A percentile compares a stretch with the other conserved stretches of the same genome.
phyloP scores from a whole-genome alignment of 2,888 invertebrate species.

The Acleris laterana region DNA sequence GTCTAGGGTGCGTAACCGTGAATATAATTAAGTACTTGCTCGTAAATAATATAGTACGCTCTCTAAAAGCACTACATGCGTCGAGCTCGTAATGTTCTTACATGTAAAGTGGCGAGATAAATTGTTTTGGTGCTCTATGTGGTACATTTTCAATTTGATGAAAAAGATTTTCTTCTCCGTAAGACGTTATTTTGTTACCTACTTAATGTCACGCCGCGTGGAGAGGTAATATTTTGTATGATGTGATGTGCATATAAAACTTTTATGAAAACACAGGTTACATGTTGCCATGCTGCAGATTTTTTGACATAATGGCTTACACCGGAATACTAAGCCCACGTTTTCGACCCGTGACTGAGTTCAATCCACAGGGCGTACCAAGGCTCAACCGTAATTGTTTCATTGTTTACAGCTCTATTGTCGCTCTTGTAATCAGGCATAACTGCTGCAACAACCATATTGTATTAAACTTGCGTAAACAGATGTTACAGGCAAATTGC shows the following conservation, averaged over 20 bases:
- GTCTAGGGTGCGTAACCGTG: constrained; percentile 15
- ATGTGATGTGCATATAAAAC: not conserved
- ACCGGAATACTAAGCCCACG: constrained; percentile 2
- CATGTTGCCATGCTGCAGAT: not conserved
- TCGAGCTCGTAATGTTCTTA: constrained; percentile 7
- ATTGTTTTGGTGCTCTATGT: constrained; percentile 8
- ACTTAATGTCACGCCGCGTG: constrained; percentile 10
- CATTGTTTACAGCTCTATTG: constrained; percentile 63
- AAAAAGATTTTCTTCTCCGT: constrained; percentile 15
- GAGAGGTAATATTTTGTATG: constrained; percentile 22
- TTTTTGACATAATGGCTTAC: not conserved
- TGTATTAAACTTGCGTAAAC: constrained; percentile 34
- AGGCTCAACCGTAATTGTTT: constrained; percentile 58
- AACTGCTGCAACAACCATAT: constrained; percentile 43
- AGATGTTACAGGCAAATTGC: constrained; percentile 36
- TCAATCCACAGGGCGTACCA: constrained; percentile 41
- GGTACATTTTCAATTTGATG: constrained; percentile 15
- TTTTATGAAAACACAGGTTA: not conserved
- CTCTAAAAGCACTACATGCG: constrained; percentile 16
- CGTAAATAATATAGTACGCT: constrained; percentile 16
- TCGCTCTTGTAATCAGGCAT: constrained; percentile 53
- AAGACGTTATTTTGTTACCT: not conserved
- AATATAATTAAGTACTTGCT: constrained; percentile 22
- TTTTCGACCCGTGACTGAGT: not conserved
- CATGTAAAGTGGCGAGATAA: constrained; percentile 14